Evolutionary conservation across 2,113 vertebrate species (phyloP), one percentile per base, ranked within the genome.

Genomic region (Neotoma lepida): DNA sequence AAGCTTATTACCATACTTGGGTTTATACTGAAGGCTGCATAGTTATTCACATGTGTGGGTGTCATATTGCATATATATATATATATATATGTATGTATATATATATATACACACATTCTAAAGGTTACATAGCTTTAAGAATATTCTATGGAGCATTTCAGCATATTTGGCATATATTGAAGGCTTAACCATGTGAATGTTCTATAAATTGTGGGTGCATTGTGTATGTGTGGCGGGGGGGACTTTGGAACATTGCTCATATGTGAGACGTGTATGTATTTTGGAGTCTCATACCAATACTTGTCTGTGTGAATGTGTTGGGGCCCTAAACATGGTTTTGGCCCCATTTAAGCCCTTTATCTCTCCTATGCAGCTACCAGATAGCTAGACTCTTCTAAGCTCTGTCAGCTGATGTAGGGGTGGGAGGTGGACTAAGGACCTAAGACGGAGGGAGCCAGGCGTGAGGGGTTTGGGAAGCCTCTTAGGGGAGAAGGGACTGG

Each of bases 331-430:
- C 49, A n/a, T 82, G 77, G 49, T 63, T 76, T 80, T 88, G 85
- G 70, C 51, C 63, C 35, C 68, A 84, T 80, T 80, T 78, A 92
- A 94, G 58, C 51, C 68, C 95, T 44, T 95, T 97, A 93, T 96
- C 94, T 94, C n/a, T 86, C 81, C 74, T 77, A 90, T 78, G 86
- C 84, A 92, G 35, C 51, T 86, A 63, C 68, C 84, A 93, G 94
- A 98, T 95, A 96, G 89, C 91, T 61, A 70, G 93, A 92, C 84
- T 66, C 66, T 90, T 81, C 63, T 92, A 77, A 35, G 49, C 89
- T 90, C 86, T 88, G 61, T 96, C 94, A 97, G 88, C 92, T 94
- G 93, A 97, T 91, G 30, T 86, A 61, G 94, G 88, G n/a, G 51
- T 91, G 85, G 80, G 84, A 93, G 89, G 84, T 81, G 58, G 92